Conservation (phyloP, 2,113 vertebrate genomes). For the Glaucomys volans region DNA sequence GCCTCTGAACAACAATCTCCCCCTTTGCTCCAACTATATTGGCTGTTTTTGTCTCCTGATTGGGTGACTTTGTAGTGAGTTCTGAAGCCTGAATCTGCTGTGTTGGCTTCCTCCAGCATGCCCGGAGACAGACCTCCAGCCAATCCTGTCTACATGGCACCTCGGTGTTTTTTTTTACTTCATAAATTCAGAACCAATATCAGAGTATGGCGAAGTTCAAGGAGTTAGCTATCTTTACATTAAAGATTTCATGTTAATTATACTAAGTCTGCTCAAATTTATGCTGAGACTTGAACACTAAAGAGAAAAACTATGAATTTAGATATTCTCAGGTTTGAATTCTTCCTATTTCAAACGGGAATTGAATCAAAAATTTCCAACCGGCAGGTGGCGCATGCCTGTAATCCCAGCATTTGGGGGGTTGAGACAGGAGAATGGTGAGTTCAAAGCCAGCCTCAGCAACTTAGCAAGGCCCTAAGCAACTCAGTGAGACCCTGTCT, state of each 20-base stretch:
- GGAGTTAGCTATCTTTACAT: not conserved
- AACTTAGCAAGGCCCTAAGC: no score
- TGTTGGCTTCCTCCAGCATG: no score
- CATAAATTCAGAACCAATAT: not conserved
- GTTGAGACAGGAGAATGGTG: no score
- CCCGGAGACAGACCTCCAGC: no score
- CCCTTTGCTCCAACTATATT: fast-evolving
- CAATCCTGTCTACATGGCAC: no score
- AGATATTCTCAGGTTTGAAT: not conserved
- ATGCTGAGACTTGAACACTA: not conserved
- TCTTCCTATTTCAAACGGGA: constrained; percentile 3
- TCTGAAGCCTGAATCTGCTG: no score
- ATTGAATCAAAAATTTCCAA: not conserved
- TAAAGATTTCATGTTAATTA: not conserved
- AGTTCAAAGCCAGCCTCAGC: no score
- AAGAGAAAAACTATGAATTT: constrained; percentile 40
- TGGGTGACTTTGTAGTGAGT: no score
- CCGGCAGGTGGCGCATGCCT: no score
- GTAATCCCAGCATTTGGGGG: no score
- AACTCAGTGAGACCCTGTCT: no score
- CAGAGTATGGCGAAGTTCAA: not conserved
- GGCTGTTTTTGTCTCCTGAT: not conserved
- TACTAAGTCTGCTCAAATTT: constrained; percentile 13
- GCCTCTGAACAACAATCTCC: fast-evolving
- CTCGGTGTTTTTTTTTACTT: not conserved